Evolutionary conservation across 2,113 vertebrate genomes (phyloP), one percentile per base, ranked within the genome.

Genomic region (Equus przewalskii): DNA sequence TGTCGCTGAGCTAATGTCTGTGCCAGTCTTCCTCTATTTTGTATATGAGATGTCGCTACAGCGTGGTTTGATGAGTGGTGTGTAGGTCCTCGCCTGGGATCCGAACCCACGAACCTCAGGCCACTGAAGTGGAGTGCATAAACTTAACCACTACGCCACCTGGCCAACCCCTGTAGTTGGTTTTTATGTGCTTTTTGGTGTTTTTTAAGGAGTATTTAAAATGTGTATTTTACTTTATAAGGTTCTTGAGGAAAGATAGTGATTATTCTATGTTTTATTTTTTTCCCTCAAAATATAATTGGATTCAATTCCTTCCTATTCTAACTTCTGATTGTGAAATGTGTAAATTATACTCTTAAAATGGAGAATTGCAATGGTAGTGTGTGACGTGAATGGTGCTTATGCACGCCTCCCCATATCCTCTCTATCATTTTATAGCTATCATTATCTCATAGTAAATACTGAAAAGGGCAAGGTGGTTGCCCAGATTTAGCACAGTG

Each of bases 321-420:
- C 28, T 84, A 58, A 49, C 18, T 62, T n/a, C 12, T 89, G 79
- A 79, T 46, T 89, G 70, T 79, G 54, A 65, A 89, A 41, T 51
- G 3, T 80, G 26, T 82, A n/a, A 75, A n/a, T 33, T 92, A 26
- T 49, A 28, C 33, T 28, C 6, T 80, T 58, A 49, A 36, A 78
- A 92, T 21, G 36, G 16, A 84, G 56, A 44, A 7, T n/a, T 85
- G 30, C 5, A 46, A 1, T 44, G 18, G 46, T 19, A 44, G 24
- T 26, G 3, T 33, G 14, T 70, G 46, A 21, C 58, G 9, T 49
- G 30, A 94, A 19, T 69, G 22, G 46, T 44, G 36, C 58, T 33
- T 15, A 49, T 41, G 13, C 2, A 19, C 9, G 1, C 18, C 2
- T 36, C 21, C 11, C 6, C n/a, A 3, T 5, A 15, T 2, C 7